phyloP scores from a whole-genome alignment of 1,140 invertebrate species.

The Dermatophagoides farinae region DNA sequence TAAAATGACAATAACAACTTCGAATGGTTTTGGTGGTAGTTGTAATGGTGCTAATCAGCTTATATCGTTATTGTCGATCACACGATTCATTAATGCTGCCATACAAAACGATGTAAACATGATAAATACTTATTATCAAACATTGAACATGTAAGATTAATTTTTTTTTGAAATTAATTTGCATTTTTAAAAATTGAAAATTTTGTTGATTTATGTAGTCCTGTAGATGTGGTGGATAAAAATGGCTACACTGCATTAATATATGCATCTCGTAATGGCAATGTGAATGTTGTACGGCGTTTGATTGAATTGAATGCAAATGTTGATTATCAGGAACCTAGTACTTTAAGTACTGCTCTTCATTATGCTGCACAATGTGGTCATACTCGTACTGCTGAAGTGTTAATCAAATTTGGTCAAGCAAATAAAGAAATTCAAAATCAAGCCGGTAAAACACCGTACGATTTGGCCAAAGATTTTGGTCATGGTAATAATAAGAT shows the following conservation, averaged over 20 bases:
- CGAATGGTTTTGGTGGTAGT: no score
- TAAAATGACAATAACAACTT: no score
- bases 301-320: background rate
- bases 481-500: constrained; percentile 4
- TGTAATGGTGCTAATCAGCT: no score
- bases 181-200: no score
- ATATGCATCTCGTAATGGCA: background rate
- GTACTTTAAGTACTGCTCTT: background rate
- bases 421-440: background rate
- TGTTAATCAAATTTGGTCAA: background rate
- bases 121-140: no score
- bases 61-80: no score
- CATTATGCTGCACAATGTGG: constrained; percentile 4
- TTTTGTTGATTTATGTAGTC: background rate
- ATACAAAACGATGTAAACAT: no score
- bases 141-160: no score
- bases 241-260: background rate
- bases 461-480: background rate
- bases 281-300: background rate
- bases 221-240: background rate
- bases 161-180: no score
- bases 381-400: background rate
- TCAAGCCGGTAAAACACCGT: background rate
- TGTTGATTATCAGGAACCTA: background rate
- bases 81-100: no score